Percentiles rank a stretch among this genome's conserved stretches.
These are phyloP conservation scores for Nomada lathburiana DNA, from an alignment of 2,888 invertebrate genomes.

Conservation along the genomic window DNA sequence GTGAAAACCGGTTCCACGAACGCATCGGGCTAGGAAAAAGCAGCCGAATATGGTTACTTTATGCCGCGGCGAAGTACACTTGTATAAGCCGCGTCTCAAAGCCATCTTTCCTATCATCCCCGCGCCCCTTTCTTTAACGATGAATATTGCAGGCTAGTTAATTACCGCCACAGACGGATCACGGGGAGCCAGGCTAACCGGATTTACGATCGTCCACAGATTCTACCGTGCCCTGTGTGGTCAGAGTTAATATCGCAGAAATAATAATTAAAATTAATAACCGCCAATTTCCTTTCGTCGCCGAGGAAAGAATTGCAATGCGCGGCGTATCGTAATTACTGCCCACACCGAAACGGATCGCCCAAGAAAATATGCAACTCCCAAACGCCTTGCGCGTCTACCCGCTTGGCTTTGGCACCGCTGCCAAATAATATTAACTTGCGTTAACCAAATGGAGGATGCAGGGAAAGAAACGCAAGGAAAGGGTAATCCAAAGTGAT, in stretches of 20 bases:
- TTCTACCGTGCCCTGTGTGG: neutral
- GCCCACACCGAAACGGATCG: neutral
- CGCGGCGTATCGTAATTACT: neutral
- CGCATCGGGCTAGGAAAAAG: conserved; percentile 68
- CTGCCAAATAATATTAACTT: no score
- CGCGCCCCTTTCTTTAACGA: conserved; percentile 39
- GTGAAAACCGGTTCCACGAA: conserved; percentile 73
- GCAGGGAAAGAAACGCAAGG: neutral
- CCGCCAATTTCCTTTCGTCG: neutral
- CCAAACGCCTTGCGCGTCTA: no score
- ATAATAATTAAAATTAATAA: conserved; percentile 39
- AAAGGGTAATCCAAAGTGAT: conserved; percentile 3
- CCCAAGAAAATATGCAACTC: no score
- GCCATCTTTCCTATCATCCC: conserved; percentile 14
- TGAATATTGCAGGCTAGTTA: conserved; percentile 61
- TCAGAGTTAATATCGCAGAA: conserved; percentile 24
- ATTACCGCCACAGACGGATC: conserved; percentile 56
- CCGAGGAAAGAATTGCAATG: neutral
- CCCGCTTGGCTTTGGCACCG: no score
- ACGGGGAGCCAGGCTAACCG: conserved; percentile 25
- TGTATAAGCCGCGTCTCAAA: conserved; percentile 58
- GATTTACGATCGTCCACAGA: conserved; percentile 34
- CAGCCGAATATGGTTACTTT: conserved; percentile 68
- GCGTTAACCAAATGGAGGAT: neutral
- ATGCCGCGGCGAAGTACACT: conserved; percentile 50